A percentile compares a stretch with the other conserved stretches of the same genome.
Evolutionary conservation across 1,140 invertebrate species (phyloP).

Genomic region (Tetranychus cinnabarinus): DNA sequence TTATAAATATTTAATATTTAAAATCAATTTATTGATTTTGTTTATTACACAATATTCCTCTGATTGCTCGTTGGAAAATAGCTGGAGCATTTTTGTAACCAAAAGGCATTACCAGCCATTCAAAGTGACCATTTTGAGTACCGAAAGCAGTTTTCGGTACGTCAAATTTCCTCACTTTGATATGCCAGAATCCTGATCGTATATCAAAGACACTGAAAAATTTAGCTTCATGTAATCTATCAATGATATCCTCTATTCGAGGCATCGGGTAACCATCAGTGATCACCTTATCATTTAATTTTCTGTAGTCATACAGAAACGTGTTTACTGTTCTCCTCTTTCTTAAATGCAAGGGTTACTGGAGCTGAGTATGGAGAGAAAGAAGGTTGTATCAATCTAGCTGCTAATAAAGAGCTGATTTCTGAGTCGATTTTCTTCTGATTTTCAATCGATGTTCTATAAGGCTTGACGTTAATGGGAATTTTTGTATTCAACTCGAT

Average conservation of each 20-base stretch:
- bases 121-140: conserved; percentile 19
- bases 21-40: too few relatives aligned
- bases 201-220: conserved; percentile 15
- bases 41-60: too few relatives aligned
- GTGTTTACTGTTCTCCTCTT: conserved; percentile 16
- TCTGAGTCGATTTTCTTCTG: conserved; percentile 2
- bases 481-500: background rate
- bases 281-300: conserved; percentile 25
- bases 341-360: conserved; percentile 24
- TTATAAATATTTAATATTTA: too few relatives aligned
- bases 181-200: conserved; percentile 26
- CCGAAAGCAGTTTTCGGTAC: conserved; percentile 23
- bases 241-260: conserved; percentile 23
- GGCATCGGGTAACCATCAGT: conserved; percentile 28
- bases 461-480: conserved; percentile 1
- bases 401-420: conserved; percentile 17
- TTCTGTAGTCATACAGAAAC: conserved; percentile 26
- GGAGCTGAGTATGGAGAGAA: conserved; percentile 21
- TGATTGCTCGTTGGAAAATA: too few relatives aligned
- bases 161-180: conserved; percentile 18
- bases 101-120: conserved; percentile 22
- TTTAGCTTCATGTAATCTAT: conserved; percentile 14
- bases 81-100: conserved; percentile 23
- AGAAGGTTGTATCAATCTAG: conserved; percentile 19
- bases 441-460: background rate